Conservation (phyloP, 2,113 vertebrate species). For the Gnathonemus longibarbis region DNA sequence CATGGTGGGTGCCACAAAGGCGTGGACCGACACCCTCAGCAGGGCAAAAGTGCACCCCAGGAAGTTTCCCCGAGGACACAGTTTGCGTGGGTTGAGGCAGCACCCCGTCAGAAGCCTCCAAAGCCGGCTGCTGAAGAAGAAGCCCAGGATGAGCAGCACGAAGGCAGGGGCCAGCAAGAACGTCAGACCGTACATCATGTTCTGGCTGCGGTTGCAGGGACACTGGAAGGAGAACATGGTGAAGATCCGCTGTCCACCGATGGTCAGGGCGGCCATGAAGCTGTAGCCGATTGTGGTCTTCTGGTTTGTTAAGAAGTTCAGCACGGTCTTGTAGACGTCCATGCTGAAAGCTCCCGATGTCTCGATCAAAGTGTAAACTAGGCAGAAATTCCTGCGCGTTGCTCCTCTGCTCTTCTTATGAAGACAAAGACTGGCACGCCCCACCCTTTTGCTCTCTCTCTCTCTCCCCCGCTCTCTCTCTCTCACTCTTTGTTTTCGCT, state of each 20-base stretch:
- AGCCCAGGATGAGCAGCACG: conserved; percentile 71
- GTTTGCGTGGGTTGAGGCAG: conserved; percentile 62
- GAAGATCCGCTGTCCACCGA: conserved; percentile 80
- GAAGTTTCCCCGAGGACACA: conserved; percentile 54
- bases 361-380: not conserved
- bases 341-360: conserved; percentile 43
- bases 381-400: not conserved
- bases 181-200: conserved; percentile 70
- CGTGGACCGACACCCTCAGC: conserved; percentile 40
- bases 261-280: conserved; percentile 79
- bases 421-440: conserved; percentile 18
- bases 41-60: conserved; percentile 41
- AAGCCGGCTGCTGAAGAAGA: conserved; percentile 69
- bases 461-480: not conserved
- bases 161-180: conserved; percentile 80
- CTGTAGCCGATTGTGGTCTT: conserved; percentile 84
- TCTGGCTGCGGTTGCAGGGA: conserved; percentile 76
- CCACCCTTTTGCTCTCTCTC: conserved; percentile 24
- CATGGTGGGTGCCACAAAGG: conserved; percentile 78
- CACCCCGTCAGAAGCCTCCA: conserved; percentile 89
- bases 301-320: conserved; percentile 72
- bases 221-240: conserved; percentile 85
- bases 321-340: conserved; percentile 71
- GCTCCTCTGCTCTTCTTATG: conserved; percentile 3
- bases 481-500: conserved; percentile 19